phyloP scores from a whole-genome alignment of 2,113 vertebrate species.

The Ceratotherium simum region DNA sequence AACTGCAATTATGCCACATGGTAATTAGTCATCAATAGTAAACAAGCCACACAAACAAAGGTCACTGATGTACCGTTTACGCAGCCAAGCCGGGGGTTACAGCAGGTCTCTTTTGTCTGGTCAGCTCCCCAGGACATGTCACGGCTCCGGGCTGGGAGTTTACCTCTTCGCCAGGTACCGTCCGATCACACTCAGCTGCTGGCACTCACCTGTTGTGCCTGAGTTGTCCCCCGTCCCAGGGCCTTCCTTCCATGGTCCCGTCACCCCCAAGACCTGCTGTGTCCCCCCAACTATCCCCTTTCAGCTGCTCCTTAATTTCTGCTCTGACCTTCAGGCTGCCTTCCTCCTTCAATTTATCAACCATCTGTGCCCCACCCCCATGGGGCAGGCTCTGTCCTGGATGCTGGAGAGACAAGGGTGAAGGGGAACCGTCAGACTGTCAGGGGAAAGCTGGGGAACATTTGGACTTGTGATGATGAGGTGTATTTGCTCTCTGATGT shows the following conservation, averaged over 20 bases:
- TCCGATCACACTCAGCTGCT: too few relatives aligned
- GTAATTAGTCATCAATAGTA: conserved; percentile 55
- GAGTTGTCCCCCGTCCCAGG: fast-evolving
- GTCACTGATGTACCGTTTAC: not conserved
- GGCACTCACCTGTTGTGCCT: not conserved
- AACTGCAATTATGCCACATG: not conserved
- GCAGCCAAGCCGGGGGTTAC: not conserved
- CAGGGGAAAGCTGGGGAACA: not conserved
- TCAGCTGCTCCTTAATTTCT: not conserved
- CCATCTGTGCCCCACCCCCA: not conserved
- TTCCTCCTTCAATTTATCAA: not conserved
- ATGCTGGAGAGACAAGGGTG: not conserved
- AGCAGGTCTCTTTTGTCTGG: not conserved
- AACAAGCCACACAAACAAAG: conserved; percentile 20
- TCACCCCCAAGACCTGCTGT: not conserved
- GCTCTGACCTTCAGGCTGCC: not conserved
- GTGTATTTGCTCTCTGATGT: not conserved
- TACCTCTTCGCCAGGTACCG: not conserved
- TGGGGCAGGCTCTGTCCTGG: not conserved
- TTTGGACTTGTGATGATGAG: not conserved
- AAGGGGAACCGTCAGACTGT: not conserved
- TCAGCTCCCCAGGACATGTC: not conserved
- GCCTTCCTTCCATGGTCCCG: not conserved
- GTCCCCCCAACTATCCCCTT: not conserved
- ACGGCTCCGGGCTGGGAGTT: not conserved